Conservation (phyloP, 2,113 vertebrate species). For the Ginglymostoma cirratum region DNA sequence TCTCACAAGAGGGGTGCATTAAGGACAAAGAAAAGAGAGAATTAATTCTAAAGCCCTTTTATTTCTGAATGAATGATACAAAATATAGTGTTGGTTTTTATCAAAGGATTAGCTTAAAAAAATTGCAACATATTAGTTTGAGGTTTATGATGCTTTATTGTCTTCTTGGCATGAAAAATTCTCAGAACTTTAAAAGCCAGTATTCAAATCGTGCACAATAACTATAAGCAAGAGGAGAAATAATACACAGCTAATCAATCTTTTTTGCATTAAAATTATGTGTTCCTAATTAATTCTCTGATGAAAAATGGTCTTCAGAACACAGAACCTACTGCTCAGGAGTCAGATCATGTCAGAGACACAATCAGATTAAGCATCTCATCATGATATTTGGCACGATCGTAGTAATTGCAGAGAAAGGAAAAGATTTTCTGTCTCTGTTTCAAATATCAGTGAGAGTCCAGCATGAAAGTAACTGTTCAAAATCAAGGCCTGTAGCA, state of each 20-base stretch:
- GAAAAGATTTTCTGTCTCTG: background rate
- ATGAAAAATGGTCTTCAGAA: background rate
- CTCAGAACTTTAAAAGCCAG: background rate
- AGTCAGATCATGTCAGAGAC: background rate
- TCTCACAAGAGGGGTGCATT: background rate
- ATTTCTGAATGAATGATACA: background rate
- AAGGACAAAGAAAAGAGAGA: background rate
- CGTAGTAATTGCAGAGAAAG: background rate
- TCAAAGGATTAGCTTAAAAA: constrained; percentile 27
- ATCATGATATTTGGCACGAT: background rate
- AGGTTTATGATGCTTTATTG: background rate
- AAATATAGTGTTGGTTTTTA: background rate
- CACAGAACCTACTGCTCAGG: background rate
- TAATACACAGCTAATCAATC: background rate
- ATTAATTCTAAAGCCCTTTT: background rate
- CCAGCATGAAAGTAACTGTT: background rate
- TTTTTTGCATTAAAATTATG: background rate
- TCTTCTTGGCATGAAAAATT: background rate
- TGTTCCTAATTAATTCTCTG: background rate
- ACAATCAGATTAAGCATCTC: background rate
- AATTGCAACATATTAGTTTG: background rate
- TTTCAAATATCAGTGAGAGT: background rate
- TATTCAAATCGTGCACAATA: background rate
- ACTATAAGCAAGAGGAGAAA: background rate
- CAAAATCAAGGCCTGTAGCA: background rate